Base-by-base conservation (phyloP, 2,888 invertebrate genomes). In the Tricholauxania praeusta region DNA sequence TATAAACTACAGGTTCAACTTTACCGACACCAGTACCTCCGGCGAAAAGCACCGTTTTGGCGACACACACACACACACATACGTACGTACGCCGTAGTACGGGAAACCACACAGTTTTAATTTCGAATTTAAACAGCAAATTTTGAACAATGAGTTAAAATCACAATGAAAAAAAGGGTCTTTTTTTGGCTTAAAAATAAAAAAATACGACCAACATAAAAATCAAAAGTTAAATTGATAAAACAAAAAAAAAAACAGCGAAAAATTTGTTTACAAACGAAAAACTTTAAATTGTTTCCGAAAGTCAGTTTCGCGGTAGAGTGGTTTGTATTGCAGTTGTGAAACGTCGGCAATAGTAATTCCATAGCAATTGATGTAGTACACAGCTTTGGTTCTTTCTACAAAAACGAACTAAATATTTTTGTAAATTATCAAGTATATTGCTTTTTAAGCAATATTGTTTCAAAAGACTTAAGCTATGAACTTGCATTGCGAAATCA, bases 81-180 rank as follows among this genome's bases (percentile, higher is more conserved):
- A 66, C 22, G n/a, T 8, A 32, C 60, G 8, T 48, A 19, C 72
- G 51, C 75, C 66, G 74, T 76, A 72, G 77, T 76, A 77, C 73
- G 78, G 78, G 74, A 79, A 80, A 84, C 84, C 84, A 80, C 85
- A 85, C 79, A 77, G 83, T 84, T 84, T 84, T 84, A 85, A 84
- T 84, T 84, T 85, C 73, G 80, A 82, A 82, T 82, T 83, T 83
- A 82, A 83, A 80, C 79, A 80, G 76, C 73, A 68, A 70, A 70
- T 70, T 68, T 62, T 71, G 55, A 62, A 75, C 74, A 75, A 64
- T 48, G 59, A 47, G 57, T 60, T 71, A 59, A 72, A 60, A 79
- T 82, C 80, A 79, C 82, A 75, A 78, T 76, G n/a, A n/a, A n/a
- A 75, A 74, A 71, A 71, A 57, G 65, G 70, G 60, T 71, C 68